Conservation (phyloP, 2,113 vertebrate species). For the Colistium nudipinnis region DNA sequence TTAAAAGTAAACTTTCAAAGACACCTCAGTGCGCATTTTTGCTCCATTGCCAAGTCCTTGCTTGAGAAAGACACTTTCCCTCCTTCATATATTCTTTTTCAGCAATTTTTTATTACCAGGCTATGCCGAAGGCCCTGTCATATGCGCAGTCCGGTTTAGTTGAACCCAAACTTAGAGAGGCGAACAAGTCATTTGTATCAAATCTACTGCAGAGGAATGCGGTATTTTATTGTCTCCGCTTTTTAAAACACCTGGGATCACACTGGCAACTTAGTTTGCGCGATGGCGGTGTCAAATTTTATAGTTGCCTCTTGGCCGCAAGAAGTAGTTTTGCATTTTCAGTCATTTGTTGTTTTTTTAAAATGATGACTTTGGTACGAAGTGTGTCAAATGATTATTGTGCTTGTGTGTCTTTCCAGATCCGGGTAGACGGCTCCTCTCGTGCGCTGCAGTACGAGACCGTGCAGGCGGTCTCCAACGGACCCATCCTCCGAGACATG, state of each 20-base stretch:
- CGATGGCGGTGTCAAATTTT: too few relatives aligned
- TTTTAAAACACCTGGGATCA: neutral
- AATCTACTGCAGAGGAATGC: too few relatives aligned
- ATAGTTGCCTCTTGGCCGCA: too few relatives aligned
- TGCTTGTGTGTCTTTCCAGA: conserved; percentile 77
- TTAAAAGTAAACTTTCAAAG: conserved; percentile 39
- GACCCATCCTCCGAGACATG: conserved; percentile 93
- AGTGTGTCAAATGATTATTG: neutral
- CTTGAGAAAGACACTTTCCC: too few relatives aligned
- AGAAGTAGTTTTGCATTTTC: neutral
- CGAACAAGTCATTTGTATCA: too few relatives aligned
- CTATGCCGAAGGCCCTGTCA: too few relatives aligned
- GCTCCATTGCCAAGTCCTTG: conserved; percentile 9
- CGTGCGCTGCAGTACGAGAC: conserved; percentile 93
- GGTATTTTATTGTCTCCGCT: neutral
- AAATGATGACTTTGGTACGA: too few relatives aligned
- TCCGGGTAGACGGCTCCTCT: conserved; percentile 90
- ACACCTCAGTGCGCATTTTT: conserved; percentile 18
- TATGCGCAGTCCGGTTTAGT: too few relatives aligned
- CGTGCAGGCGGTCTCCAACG: conserved; percentile 89
- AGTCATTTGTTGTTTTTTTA: neutral
- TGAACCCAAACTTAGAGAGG: too few relatives aligned
- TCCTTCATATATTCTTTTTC: too few relatives aligned
- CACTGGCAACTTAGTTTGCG: too few relatives aligned
- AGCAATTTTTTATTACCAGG: too few relatives aligned